A percentile compares a stretch with the other conserved stretches of the same genome.
These are phyloP conservation scores for Numenius phaeopus DNA, from an alignment of 2,797 vertebrate species.

Conservation along the genomic window DNA sequence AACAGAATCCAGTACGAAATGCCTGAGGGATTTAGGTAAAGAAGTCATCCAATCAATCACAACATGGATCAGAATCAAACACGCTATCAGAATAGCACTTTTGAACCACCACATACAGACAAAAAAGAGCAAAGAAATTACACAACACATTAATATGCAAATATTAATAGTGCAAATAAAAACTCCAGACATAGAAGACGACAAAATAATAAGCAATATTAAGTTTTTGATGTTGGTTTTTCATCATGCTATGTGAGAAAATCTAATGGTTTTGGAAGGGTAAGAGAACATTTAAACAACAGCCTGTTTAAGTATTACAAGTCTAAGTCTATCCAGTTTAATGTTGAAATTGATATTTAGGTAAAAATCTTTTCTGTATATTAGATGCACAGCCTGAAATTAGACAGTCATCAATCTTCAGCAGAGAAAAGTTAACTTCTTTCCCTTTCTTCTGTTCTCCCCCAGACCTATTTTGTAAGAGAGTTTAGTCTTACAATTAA, in stretches of 20 bases:
- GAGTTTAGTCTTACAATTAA: background rate
- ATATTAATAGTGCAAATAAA: too few relatives aligned
- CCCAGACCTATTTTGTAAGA: rapidly evolving
- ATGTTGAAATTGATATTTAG: background rate
- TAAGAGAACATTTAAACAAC: background rate
- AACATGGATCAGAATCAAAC: too few relatives aligned
- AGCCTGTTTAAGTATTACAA: background rate
- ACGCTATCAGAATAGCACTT: too few relatives aligned
- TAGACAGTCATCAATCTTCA: background rate
- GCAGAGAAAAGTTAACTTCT: background rate
- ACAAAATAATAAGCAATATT: too few relatives aligned
- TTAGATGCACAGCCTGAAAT: background rate
- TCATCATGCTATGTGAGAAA: background rate
- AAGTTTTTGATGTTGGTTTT: background rate
- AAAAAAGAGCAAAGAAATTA: too few relatives aligned
- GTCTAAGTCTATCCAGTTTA: background rate
- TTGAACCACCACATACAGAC: too few relatives aligned
- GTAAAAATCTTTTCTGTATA: background rate
- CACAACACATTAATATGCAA: too few relatives aligned
- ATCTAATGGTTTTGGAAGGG: background rate
- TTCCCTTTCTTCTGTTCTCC: background rate
- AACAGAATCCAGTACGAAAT: too few relatives aligned
- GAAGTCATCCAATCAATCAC: too few relatives aligned
- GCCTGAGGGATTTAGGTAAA: too few relatives aligned
- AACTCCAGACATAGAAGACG: too few relatives aligned